Evolutionary conservation across 2,888 invertebrate genomes (phyloP), one percentile per base, ranked within the genome.

Genomic region (Andrena trimmerana): DNA sequence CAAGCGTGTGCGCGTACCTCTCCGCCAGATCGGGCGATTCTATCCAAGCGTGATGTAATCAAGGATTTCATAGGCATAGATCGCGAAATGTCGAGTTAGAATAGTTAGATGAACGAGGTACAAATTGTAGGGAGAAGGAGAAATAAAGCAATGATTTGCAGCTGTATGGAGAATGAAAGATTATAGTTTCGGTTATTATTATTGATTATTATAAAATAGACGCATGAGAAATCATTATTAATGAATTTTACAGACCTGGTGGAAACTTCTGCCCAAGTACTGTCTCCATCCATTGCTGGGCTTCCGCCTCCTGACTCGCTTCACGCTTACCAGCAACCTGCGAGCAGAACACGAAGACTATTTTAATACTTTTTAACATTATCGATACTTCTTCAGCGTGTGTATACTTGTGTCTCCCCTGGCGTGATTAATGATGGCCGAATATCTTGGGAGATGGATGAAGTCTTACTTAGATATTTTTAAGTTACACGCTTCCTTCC

Each of bases 261-360:
- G 97, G 97, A 92, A 98, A 96, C 89, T 96, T 95, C 93, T 97
- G 97, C 0, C 97, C 97, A 81, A 96, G 96, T 0, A 98, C 97
- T 0, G 96, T 95, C 94, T 98, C 98, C 80, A 98, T 97, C 98
- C 98, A 98, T 91, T 95, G 95, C 92, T 98, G 97, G 42, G 98
- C 98, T 94, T 98, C 97, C 0, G 94, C 94, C 93, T 97, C 97
- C 94, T 97, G 97, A 85, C 96, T 96, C 0, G 97, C 96, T 91
- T 97, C 97, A 60, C 97, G 96, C 94, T 97, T 97, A 81, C 97
- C 97, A 90, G 97, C 97, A 92, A 97, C 97, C 97, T 97, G 24
- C 24, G 73, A 83, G 29, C 5, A 54, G 10, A 76, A 66, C 10
- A 29, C 59, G 52, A 50, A 84, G 33, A 60, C 42, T 77, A 62